These are phyloP conservation scores for Sarcophaga caerulescens DNA, from an alignment of 2,888 invertebrate species.

Conservation along the genomic window DNA sequence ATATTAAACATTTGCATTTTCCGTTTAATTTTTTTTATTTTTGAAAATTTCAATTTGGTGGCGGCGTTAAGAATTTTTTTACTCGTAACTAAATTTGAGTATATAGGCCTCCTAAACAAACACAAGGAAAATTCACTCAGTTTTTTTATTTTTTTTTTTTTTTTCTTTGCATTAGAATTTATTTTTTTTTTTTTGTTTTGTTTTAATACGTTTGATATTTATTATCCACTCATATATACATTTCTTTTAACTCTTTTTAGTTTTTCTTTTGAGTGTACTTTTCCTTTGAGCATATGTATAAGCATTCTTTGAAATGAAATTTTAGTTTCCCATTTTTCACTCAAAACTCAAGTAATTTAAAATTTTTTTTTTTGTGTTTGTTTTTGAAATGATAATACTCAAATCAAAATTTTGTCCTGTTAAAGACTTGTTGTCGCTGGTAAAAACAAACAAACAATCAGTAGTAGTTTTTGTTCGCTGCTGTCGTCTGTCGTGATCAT, in stretches of 20 bases:
- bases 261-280: not conserved
- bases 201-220: no score
- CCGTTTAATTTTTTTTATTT: not conserved
- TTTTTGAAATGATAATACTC: constrained; percentile 57
- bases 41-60: constrained; percentile 2
- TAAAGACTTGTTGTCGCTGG: constrained; percentile 62
- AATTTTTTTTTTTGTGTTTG: not conserved
- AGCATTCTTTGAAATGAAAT: not conserved
- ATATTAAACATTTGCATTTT: constrained; percentile 11
- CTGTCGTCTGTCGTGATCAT: constrained; percentile 45
- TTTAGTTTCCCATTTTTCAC: constrained; percentile 23
- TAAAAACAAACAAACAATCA: constrained; percentile 46
- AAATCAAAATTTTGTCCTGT: constrained; percentile 67
- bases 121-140: constrained; percentile 2
- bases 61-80: not conserved
- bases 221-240: no score
- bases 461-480: constrained; percentile 53
- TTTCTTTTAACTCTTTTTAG: not conserved
- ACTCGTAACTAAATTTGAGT: constrained; percentile 8
- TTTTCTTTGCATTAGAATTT: not conserved
- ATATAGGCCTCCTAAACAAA: no score
- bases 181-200: not conserved
- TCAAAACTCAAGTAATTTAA: constrained; percentile 53
- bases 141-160: not conserved
- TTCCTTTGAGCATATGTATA: no score